phyloP scores from a whole-genome alignment of 1,140 invertebrate genomes.

The Holcopasites calliopsidis region DNA sequence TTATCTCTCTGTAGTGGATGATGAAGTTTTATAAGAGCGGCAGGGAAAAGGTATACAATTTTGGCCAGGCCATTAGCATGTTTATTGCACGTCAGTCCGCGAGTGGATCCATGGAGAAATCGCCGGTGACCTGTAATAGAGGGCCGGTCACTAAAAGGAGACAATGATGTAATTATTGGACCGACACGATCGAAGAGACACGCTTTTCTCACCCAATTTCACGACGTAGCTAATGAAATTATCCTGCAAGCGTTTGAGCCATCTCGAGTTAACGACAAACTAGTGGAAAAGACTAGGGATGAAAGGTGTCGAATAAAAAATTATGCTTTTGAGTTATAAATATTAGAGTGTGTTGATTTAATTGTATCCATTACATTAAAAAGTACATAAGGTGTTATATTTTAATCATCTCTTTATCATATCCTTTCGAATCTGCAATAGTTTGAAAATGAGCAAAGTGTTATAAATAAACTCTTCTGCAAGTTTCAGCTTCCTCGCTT shows the following conservation, averaged over 20 bases:
- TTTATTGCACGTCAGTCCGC: constrained; percentile 67
- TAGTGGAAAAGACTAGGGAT: background rate
- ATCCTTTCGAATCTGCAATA: too few species aligned
- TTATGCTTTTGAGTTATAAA: too few species aligned
- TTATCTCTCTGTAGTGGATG: background rate
- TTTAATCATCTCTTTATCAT: too few species aligned
- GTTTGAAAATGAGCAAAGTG: too few species aligned
- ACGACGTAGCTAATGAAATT: constrained; percentile 23
- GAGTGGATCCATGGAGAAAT: constrained; percentile 38
- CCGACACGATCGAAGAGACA: constrained; percentile 2
- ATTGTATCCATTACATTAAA: too few species aligned
- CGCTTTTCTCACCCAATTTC: constrained; percentile 15
- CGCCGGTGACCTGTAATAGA: constrained; percentile 12
- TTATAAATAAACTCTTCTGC: too few species aligned
- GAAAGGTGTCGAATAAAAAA: too few species aligned
- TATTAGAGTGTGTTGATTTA: too few species aligned
- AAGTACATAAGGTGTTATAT: too few species aligned
- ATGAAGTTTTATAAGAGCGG: background rate
- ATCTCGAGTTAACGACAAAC: background rate
- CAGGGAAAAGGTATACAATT: constrained; percentile 42
- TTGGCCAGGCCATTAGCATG: constrained; percentile 64
- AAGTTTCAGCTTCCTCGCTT: background rate
- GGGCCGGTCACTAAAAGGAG: background rate
- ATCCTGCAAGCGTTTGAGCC: background rate
- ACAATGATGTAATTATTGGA: constrained; percentile 41